These are phyloP conservation scores for Cremastobaeus sp. DNA, from an alignment of 2,888 invertebrate genomes.

Conservation along the genomic window DNA sequence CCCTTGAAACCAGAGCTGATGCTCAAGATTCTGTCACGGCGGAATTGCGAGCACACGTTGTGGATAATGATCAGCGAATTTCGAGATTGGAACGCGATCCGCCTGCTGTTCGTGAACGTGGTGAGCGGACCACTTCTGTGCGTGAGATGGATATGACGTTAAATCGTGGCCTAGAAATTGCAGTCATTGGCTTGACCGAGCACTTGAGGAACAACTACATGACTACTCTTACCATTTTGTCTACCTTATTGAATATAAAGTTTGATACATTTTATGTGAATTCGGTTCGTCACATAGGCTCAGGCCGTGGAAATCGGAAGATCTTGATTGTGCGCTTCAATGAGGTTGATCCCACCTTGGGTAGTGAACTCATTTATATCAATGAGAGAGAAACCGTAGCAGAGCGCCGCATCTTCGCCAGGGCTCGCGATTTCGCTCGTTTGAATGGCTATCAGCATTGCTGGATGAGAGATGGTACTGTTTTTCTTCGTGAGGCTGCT, in stretches of 20 bases:
- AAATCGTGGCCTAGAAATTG: too few relatives aligned
- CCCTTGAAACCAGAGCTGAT: too few relatives aligned
- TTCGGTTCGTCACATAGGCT: neutral
- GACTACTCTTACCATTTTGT: neutral
- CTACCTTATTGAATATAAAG: neutral
- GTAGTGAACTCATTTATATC: neutral
- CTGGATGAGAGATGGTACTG: neutral
- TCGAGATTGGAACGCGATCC: too few relatives aligned
- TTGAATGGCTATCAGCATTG: neutral
- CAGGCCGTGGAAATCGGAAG: neutral
- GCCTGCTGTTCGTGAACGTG: too few relatives aligned
- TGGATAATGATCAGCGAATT: too few relatives aligned
- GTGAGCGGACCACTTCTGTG: too few relatives aligned
- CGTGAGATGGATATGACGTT: too few relatives aligned
- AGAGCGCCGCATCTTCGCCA: neutral
- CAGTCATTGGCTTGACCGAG: neutral
- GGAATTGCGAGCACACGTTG: too few relatives aligned
- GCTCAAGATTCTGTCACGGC: too few relatives aligned
- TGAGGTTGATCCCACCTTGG: neutral
- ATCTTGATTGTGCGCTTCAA: neutral
- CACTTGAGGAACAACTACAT: neutral
- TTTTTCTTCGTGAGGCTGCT: neutral
- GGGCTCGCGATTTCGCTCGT: neutral
- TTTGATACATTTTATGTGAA: neutral
- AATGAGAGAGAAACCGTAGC: constrained; percentile 2